Conservation (phyloP, 1,140 invertebrate species). For the Sycophaga agraensis region DNA sequence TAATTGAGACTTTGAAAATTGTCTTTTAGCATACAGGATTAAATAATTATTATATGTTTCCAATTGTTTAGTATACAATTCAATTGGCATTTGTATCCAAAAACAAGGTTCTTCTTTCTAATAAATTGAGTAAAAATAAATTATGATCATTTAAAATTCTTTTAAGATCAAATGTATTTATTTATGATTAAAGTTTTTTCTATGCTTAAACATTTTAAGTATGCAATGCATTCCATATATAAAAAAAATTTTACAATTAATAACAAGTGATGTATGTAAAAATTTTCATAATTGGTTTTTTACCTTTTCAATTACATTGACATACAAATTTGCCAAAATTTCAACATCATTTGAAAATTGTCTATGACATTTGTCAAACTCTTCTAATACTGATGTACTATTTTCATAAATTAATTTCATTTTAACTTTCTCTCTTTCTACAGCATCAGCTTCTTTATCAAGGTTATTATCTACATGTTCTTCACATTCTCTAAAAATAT, state of each 20-base stretch:
- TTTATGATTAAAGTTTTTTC: too few relatives aligned
- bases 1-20: constrained; percentile 34
- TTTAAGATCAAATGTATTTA: too few relatives aligned
- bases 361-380: constrained; percentile 41
- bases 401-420: constrained; percentile 39
- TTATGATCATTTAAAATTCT: not conserved
- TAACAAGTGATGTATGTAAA: too few relatives aligned
- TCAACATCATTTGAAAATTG: constrained; percentile 41
- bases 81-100: constrained; percentile 50
- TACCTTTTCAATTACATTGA: constrained; percentile 44
- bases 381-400: constrained; percentile 37
- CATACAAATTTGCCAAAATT: constrained; percentile 41
- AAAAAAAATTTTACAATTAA: too few relatives aligned
- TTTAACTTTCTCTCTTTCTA: constrained; percentile 43
- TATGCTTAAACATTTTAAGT: too few relatives aligned
- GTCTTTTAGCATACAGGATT: constrained; percentile 41
- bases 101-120: constrained; percentile 42
- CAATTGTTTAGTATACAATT: constrained; percentile 47
- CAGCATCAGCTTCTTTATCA: constrained; percentile 37
- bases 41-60: constrained; percentile 48
- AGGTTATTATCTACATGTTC: constrained; percentile 43
- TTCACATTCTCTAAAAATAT: constrained; percentile 42
- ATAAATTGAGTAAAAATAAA: constrained; percentile 8
- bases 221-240: not conserved
- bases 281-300: too few relatives aligned